phyloP scores from a whole-genome alignment of 2,888 invertebrate genomes.

The Drosophila nigritarsus region DNA sequence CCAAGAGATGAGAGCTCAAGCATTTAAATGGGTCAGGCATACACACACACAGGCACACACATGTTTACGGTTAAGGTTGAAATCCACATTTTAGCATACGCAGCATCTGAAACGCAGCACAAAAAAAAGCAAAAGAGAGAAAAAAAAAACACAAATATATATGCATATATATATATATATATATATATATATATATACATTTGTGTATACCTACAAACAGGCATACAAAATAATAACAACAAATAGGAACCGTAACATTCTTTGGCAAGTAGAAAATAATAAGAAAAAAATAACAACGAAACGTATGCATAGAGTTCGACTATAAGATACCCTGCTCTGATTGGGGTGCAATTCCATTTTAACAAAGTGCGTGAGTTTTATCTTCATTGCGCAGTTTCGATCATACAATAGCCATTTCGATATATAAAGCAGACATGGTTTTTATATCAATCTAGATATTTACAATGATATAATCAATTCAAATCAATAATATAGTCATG shows the following conservation, averaged over 20 bases:
- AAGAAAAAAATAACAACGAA: slow-evolving; percentile 1
- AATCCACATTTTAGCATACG: slow-evolving; percentile 54
- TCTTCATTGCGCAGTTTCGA: not conserved
- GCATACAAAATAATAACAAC: slow-evolving; percentile 8
- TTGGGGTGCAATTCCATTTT: not conserved
- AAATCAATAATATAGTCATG: too few relatives aligned
- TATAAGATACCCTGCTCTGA: slow-evolving; percentile 14
- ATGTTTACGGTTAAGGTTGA: slow-evolving; percentile 7
- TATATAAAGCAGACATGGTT: not conserved
- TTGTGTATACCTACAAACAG: not conserved
- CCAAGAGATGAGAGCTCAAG: slow-evolving; percentile 5
- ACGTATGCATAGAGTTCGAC: not conserved
- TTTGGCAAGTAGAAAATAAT: slow-evolving; percentile 12
- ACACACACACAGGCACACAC: not conserved
- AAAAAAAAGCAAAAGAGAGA: slow-evolving; percentile 2
- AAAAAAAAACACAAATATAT: not conserved
- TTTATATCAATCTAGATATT: not conserved
- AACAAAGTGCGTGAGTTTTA: not conserved
- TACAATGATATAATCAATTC: not conserved
- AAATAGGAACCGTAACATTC: slow-evolving; percentile 29
- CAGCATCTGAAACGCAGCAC: slow-evolving; percentile 40
- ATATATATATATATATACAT: too few relatives aligned
- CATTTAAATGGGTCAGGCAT: slow-evolving; percentile 51
- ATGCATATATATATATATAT: too few relatives aligned
- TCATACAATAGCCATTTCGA: not conserved